Evolutionary conservation across 2,888 invertebrate genomes (phyloP), one percentile per base, ranked within the genome.

Genomic region (Drosophila atroscutellata): DNA sequence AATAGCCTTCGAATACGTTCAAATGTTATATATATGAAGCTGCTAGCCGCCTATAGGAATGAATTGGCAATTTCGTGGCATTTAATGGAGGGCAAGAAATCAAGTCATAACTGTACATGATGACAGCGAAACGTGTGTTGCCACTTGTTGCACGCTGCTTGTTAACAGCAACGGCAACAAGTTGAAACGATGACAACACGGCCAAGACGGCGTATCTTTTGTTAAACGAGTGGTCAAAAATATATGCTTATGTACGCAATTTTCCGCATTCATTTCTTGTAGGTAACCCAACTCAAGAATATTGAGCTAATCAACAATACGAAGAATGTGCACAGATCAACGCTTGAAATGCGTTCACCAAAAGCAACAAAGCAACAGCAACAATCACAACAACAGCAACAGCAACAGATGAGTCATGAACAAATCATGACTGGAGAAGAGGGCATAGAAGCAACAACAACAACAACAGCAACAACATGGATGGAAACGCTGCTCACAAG

Each of bases 231-330:
- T 72, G 66, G 68, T 71, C 58, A 70, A 73, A 67, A 62, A 62
- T 62, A 67, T 34, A 26, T 24, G 18, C 59, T 52, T 26, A 64
- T 34, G 24, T 13, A 32, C 51, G 39, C 58, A 70, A 57, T 72
- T 70, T 74, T 70, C 37, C 39, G 8, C 45, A 45, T 52, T 64
- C 18, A 37, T 73, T 47, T 72, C 65, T 70, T 42, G 66, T 91
- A 94, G 94, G 94, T 94, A 93, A 94, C 94, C 91, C 94, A 94
- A 93, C 93, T 94, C 92, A 93, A 94, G 92, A 94, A 94, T 91
- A 93, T 93, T 93, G 94, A 94, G 92, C 92, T 92, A 77, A 93
- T 92, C 80, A 92, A 92, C 83, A 92, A 91, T 77, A 87, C 89
- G 75, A 91, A 89, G 80, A 91, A 91, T 91, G 82, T 84, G 75